These are phyloP conservation scores for Chironomus tentans DNA, from an alignment of 2,888 invertebrate species.

Conservation along the genomic window DNA sequence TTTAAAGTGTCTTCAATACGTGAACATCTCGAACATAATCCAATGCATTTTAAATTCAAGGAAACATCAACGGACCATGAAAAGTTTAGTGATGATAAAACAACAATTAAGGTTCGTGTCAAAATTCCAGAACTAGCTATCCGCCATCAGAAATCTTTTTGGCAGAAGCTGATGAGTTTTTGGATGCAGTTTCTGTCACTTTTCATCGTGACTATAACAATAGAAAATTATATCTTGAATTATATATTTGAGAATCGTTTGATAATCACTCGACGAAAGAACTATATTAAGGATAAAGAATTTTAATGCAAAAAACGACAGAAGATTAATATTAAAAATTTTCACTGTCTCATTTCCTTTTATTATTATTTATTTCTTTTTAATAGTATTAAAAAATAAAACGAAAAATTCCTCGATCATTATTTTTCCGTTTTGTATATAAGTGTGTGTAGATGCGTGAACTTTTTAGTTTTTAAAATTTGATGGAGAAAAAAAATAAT, in stretches of 20 bases:
- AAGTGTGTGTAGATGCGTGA: too few species aligned
- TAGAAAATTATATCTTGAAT: neutral
- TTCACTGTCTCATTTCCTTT: too few species aligned
- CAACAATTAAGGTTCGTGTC: neutral
- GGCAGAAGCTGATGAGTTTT: conserved; percentile 13
- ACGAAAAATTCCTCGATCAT: too few species aligned
- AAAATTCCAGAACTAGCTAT: conserved; percentile 10
- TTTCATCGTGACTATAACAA: neutral
- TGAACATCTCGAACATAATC: conserved; percentile 14
- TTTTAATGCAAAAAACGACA: neutral
- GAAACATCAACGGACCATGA: neutral
- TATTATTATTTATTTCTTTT: too few species aligned
- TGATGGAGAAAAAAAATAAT: too few species aligned
- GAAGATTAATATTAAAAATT: too few species aligned
- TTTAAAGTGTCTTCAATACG: neutral
- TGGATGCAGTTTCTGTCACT: conserved; percentile 24
- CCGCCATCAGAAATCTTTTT: conserved; percentile 10
- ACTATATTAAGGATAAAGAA: conserved; percentile 1
- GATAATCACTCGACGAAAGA: neutral
- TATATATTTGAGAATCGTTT: conserved; percentile 13
- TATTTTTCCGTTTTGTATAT: too few species aligned
- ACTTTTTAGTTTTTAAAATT: too few species aligned
- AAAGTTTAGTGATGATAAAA: neutral
- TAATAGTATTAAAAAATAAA: too few species aligned
- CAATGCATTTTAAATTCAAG: conserved; percentile 13